Evolutionary conservation across 2,797 vertebrate genomes (phyloP), one percentile per base, ranked within the genome.

Genomic region (Galagoides demidoff): DNA sequence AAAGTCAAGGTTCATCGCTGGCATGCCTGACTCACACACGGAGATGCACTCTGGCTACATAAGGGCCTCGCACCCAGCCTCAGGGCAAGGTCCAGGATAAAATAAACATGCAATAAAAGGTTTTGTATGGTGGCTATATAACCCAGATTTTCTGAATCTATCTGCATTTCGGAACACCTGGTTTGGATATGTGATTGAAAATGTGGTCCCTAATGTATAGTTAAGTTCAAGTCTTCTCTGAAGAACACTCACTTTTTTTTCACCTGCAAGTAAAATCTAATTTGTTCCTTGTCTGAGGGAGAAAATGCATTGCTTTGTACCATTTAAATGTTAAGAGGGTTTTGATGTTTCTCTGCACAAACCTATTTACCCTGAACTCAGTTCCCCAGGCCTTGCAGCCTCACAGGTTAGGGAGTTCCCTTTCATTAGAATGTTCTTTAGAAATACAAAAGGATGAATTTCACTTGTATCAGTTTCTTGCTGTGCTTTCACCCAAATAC

Each of bases 271-370:
- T 68, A 14, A 74, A 92, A 79, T 94, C 71, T 78, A 45, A 31
- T 23, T 71, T 78, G 37, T 74, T n/a, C 89, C 94, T 96, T 97
- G 94, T 93, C 96, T 85, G 22, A 91, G 92, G 97, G 87, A 96
- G 94, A 96, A 93, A 95, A 96, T n/a, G 39, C 31, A 68, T 52
- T 10, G 31, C 37, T 95, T 78, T 89, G 74, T 90, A 20, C 63
- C 77, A 52, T 64, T 85, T 77, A 90, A 94, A 63, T 76, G 83
- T 89, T 95, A 93, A 97, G 89, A 94, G 94, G 77, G 31, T 92
- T 95, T 89, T 13, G 3, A n/a, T 2, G 14, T 70, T 95, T 83
- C 85, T 87, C 88, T 88, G 63, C 45, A 95, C 64, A 96, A 84
- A 90, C 45, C 77, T 76, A 10, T 95, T 76, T 94, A 29, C 8